Percentiles rank a stretch among this genome's conserved stretches.
phyloP scores from a whole-genome alignment of 2,888 invertebrate species.

The Oscheius onirici region DNA sequence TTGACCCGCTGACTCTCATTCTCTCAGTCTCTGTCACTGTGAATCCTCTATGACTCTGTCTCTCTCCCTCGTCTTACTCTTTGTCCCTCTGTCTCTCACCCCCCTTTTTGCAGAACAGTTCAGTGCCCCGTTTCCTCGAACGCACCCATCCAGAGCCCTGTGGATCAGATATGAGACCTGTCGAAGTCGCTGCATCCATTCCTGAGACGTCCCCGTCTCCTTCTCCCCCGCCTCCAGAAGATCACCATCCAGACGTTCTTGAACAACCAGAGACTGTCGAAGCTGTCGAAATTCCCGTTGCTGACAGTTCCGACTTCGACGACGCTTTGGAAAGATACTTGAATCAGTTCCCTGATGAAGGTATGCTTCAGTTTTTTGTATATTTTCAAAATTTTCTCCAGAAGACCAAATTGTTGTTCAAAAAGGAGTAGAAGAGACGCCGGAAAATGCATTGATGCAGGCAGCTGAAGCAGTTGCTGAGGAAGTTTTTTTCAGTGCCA shows the following conservation, averaged over 20 bases:
- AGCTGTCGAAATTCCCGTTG: neutral
- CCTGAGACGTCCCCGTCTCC: neutral
- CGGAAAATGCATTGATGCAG: neutral
- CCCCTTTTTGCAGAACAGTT: neutral
- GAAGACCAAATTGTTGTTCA: neutral
- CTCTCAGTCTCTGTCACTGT: neutral
- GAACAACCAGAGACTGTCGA: neutral
- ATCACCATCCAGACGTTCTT: neutral
- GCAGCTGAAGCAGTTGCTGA: constrained; percentile 6
- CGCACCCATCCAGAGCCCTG: neutral
- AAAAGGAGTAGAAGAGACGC: neutral
- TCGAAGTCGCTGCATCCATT: neutral
- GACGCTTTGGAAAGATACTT: neutral
- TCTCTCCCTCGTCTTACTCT: neutral
- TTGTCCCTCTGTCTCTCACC: neutral
- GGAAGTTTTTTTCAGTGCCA: neutral
- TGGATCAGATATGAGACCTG: neutral
- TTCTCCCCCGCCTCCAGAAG: neutral
- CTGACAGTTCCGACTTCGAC: neutral
- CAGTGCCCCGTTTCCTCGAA: neutral
- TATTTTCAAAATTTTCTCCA: neutral
- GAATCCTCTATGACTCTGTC: neutral
- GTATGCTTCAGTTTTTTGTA: too few species aligned
- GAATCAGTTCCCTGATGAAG: neutral
- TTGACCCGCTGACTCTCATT: neutral